Base-by-base conservation (phyloP, 1,140 invertebrate species). In the Anoplophora glabripennis region DNA sequence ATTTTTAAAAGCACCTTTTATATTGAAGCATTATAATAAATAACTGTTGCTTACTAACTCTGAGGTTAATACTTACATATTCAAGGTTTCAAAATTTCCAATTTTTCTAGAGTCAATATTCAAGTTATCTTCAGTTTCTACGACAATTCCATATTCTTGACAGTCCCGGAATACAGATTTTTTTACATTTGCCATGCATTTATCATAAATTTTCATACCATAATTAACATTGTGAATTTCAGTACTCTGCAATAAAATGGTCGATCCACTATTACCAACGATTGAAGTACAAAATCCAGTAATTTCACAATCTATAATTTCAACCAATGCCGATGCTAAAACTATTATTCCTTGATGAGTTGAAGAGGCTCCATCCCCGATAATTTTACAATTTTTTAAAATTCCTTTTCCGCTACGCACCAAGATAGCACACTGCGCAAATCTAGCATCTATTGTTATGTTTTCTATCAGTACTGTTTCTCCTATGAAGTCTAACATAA, bases 301-400 rank as follows among this genome's bases (percentile, higher is more conserved):
- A 8, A 80, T 68, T 7, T 72, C 56, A 56, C 77, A 78, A 61
- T 72, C 65, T 7, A 70, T 52, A 1, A 79, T 49, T 9, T 70
- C 53, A 1, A 79, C 45, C 28, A 63, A 59, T 4, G 68, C 69
- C 14, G 68, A 67, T 1, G 70, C 67, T 46, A 76, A 62, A 9
- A 78, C 76, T 3, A 77, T 72, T 37, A 80, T 78, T 36, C 72
- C 78, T 48, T 79, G 76, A 47, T 75, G 69, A 7, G 72, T 78
- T 18, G 72, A 75, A 0, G 73, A 76, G 35, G 56, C 66, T 1
- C 73, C 72, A 52, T 69, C 64, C 0, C 78, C 78, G 12, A 73
- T 49, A 8, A 80, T 36, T 12, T 66, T 71, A 54, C 78, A 79
- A 51, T 77, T 76, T 55, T 56, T 60, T 28, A 63, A 37, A 51